Evolutionary conservation across 2,797 vertebrate genomes (phyloP).

Genomic region (Serranus cabrilla): DNA sequence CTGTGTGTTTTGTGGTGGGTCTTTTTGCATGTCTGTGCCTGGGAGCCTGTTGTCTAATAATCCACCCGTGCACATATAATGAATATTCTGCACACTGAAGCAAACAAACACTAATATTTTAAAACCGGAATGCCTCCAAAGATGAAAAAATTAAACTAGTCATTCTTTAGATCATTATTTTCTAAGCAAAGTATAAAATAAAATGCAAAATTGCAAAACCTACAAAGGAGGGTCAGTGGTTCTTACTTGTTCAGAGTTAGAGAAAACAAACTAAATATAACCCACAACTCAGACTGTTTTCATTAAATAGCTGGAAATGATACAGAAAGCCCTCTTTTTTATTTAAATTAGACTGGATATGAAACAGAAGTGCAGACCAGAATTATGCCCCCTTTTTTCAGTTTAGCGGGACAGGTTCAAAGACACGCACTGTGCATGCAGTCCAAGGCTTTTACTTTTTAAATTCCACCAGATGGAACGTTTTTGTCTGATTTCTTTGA

Average conservation of each 20-base stretch:
- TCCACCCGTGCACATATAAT: no score
- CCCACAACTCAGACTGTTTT: constrained; percentile 61
- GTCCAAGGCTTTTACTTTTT: constrained; percentile 48
- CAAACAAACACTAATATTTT: background rate
- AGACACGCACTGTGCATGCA: constrained; percentile 37
- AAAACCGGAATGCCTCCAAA: background rate
- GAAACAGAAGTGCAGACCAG: constrained; percentile 60
- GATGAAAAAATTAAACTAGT: constrained; percentile 1
- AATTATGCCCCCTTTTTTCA: constrained; percentile 55
- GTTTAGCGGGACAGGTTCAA: constrained; percentile 60
- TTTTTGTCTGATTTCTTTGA: constrained; percentile 50
- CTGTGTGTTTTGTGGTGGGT: no score
- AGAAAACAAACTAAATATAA: constrained; percentile 69
- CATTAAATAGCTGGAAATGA: constrained; percentile 67
- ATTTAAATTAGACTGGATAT: constrained; percentile 42
- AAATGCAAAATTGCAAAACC: constrained; percentile 51
- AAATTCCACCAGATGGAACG: constrained; percentile 56
- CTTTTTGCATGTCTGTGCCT: no score
- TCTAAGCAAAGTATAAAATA: constrained; percentile 50
- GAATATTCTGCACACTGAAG: constrained; percentile 4
- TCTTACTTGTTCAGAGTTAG: constrained; percentile 67
- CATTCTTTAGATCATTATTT: constrained; percentile 34
- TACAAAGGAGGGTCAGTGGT: constrained; percentile 41
- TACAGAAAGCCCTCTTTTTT: constrained; percentile 30
- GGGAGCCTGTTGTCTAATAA: no score